Base-by-base conservation (phyloP, 2,888 invertebrate genomes). In the Nycteola revayana region DNA sequence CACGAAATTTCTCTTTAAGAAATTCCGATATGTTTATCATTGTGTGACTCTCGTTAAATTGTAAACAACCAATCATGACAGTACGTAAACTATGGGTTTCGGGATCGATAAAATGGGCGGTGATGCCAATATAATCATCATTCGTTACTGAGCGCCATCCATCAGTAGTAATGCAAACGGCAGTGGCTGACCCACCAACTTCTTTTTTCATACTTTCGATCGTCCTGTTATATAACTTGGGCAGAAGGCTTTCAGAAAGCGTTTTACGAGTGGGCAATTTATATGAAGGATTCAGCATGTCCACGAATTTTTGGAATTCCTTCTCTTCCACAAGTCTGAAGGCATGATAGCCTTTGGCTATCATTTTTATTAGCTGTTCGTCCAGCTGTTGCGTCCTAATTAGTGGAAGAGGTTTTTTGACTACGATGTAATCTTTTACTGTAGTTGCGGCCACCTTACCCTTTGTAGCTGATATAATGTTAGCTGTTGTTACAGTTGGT, bases 121-220 rank as follows among this genome's bases (percentile, higher is more conserved):
- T 23, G 7, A 30, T 9, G 8, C 24, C 24, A 9, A 30, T 10
- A 10, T 24, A 30, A 14, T 24, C 24, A 3, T 30, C 30, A 24
- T 30, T 30, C 11, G 23, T 30, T 8, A 23, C 8, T 22, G 29
- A 29, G 2, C 10, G 21, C 22, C 29, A 29, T 7, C 29, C 29
- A 22, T 23, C 29, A 11, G 22, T 22, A 2, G n/a, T n/a, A n/a
- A n/a, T n/a, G n/a, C 23, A 29, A n/a, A 29, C 10, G 7, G 29
- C 21, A 22, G n/a, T n/a, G n/a, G 11, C 7, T 7, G 29, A 20
- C 7, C n/a, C 22, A n/a, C 10, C 10, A 21, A 29, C 23, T 29
- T 29, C 23, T 10, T 7, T 10, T 29, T 22, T 29, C 7, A 11
- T 22, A 10, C 7, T 4, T 10, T 29, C 29, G 3, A 21, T 8